Evolutionary conservation across 2,888 invertebrate genomes (phyloP), one percentile per base, ranked within the genome.

Genomic region (Lacanobia oleracea): DNA sequence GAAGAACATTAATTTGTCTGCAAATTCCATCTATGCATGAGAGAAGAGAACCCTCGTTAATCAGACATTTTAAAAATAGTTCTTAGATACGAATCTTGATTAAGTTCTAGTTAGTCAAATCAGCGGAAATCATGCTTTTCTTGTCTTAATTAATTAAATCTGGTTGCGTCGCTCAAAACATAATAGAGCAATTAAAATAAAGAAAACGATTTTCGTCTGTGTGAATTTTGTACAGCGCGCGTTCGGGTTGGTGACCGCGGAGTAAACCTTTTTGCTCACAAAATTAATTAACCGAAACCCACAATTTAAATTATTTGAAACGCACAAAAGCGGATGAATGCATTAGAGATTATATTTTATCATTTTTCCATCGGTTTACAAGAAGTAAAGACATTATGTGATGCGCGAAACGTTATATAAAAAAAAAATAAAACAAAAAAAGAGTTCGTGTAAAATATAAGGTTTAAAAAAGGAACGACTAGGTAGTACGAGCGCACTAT

Each of bases 1-100:
- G 51, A 71, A 80, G 81, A 83, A 82, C 87, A 90, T 90, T 89
- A 86, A 87, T 88, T 89, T 82, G 93, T 93, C 93, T 93, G 91
- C 89, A 85, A 90, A 93, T 93, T 89, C 72, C 54, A 73, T 51
- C 87, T 86, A 91, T 90, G 87, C 90, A 90, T 91, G 90, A 84
- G 79, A 86, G 89, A 90, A 84, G 79, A 86, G 89, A 88, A 88
- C 83, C 86, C 66, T 82, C 59, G 76, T 89, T 83, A 83, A 72
- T 73, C 40, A 81, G 61, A 84, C 69, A 77, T 80, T 84, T 74
- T 77, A 73, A 65, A 67, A 75, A 73, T 71, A 75, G 70, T 71
- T 73, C 51, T 65, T 56, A 75, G 67, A 76, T 79, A 70, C 61
- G 66, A 69, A 70, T 79, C 67, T 74, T 62, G 54, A 68, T 63